Conservation (phyloP, 35 echinoderm and acorn worm species). For the Diadema setosum region DNA sequence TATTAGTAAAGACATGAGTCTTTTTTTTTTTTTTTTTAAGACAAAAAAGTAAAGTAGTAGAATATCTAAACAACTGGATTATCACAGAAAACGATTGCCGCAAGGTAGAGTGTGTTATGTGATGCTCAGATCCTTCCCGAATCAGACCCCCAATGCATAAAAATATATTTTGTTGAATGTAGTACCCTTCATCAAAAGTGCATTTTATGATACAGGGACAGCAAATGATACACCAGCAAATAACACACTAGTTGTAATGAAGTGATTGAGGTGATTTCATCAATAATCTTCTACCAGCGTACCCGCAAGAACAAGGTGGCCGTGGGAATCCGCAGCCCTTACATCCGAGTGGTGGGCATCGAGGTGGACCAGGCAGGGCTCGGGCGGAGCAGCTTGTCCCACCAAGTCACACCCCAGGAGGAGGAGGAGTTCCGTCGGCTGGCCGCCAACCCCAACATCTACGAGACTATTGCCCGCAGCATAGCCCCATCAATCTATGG, state of each 20-base stretch:
- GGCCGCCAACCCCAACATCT: constrained; percentile 78
- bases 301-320: constrained; percentile 71
- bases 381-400: constrained; percentile 61
- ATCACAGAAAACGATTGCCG: no score
- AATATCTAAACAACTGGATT: no score
- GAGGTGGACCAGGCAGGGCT: constrained; percentile 82
- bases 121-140: no score
- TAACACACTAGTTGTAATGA: no score
- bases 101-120: no score
- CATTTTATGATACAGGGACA: background rate
- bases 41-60: no score
- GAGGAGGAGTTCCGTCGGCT: constrained; percentile 94
- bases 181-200: no score
- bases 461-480: constrained; percentile 81
- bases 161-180: no score
- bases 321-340: constrained; percentile 75
- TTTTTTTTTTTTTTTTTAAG: no score
- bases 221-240: no score
- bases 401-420: constrained; percentile 72
- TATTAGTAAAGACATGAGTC: background rate
- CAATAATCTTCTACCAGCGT: constrained; percentile 32
- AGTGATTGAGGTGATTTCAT: no score
- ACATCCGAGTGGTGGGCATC: constrained; percentile 81
- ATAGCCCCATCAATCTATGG: constrained; percentile 99
- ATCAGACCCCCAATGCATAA: no score